These are phyloP conservation scores for Dinomys branickii DNA, from an alignment of 2,113 vertebrate species.

Conservation along the genomic window DNA sequence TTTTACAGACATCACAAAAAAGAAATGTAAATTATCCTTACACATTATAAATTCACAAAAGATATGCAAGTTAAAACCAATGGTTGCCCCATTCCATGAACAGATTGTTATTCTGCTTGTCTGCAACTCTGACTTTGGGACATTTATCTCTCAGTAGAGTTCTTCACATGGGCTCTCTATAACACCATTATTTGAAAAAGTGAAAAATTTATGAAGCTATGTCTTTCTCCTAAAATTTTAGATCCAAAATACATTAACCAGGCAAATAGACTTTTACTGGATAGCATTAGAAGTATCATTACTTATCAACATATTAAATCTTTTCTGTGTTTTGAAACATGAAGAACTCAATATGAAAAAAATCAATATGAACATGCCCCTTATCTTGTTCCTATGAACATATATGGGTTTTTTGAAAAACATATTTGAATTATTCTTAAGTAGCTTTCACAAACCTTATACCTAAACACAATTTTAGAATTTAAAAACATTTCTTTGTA, in stretches of 20 bases:
- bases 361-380: not conserved
- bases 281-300: not conserved
- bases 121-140: not conserved
- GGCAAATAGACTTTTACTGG: not conserved
- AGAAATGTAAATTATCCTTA: not conserved
- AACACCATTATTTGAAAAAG: not conserved
- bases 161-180: not conserved
- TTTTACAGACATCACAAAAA: not conserved
- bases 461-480: constrained; percentile 37
- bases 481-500: constrained; percentile 12
- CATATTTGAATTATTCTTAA: not conserved
- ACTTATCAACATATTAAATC: constrained; percentile 10
- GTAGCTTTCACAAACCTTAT: not conserved
- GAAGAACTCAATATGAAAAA: not conserved
- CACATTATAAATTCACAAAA: not conserved
- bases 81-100: not conserved
- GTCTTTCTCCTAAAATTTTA: not conserved
- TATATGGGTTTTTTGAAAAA: not conserved
- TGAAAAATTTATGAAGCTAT: not conserved
- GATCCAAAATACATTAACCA: not conserved
- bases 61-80: not conserved
- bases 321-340: not conserved
- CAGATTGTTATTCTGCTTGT: not conserved
- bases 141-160: not conserved
- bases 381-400: not conserved